Evolutionary conservation across 2,888 invertebrate species (phyloP), one percentile per base, ranked within the genome.

Genomic region (Lysandra coridon): DNA sequence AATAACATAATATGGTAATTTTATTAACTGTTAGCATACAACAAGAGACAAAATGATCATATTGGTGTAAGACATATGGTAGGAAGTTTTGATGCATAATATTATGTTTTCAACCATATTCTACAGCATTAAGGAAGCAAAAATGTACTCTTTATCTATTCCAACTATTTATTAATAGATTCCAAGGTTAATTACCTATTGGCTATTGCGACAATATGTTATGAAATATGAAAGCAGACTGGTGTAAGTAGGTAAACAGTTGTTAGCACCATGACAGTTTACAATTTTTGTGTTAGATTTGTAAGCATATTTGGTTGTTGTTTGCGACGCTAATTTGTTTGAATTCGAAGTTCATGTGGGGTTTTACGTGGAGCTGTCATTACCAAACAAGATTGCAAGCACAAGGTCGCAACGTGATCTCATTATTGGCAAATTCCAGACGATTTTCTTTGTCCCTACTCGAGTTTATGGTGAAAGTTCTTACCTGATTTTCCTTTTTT

Each of bases 401-500:
- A 92, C 94, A 94, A 94, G 94, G 94, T 92, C 94, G 89, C 86
- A 89, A 92, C 94, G 93, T 94, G 93, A 92, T 92, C 88, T 90
- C 89, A 90, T 88, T 90, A 87, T 87, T 87, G 85, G 88, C 87
- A 86, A 87, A 90, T 88, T 88, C 85, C 85, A 86, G 62, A 49
- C 75, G 10, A 17, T 40, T 62, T 75, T 75, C 60, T 74, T 33
- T 33, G 44, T 57, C 33, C 69, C 4, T 69, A 69, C 23, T 69
- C 33, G 53, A 12, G 80, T 80, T 69, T 49, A 49, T 81, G 76
- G 81, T 78, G 75, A 73, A 23, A 49, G 4, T 78, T 74, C 96
- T 95, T 87, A 97, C 96, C 96, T 93, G 95, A 96, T 95, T 96
- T 97, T 95, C 96, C 96, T 95, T 96, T 96, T 94, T 96, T 96